A percentile compares a stretch with the other conserved stretches of the same genome.
phyloP scores from a whole-genome alignment of 2,888 invertebrate species.

The Heliconius aoede region DNA sequence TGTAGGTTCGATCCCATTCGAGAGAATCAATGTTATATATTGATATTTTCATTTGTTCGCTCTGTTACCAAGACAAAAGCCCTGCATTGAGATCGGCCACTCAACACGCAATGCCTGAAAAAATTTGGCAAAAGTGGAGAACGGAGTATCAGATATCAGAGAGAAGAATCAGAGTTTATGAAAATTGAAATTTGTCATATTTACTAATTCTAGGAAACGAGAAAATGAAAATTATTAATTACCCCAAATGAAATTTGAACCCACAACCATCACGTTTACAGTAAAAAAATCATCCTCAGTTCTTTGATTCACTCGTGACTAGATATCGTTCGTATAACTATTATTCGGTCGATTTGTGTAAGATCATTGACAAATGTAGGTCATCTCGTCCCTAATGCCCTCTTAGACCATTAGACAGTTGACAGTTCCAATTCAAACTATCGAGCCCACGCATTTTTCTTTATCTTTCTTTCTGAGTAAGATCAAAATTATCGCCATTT shows the following conservation, averaged over 20 bases:
- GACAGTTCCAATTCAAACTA: conserved; percentile 21
- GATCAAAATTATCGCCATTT: neutral
- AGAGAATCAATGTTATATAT: no score
- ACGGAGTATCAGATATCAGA: no score
- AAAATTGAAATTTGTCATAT: no score
- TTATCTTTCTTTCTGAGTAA: neutral
- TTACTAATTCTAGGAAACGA: no score
- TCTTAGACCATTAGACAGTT: conserved; percentile 21
- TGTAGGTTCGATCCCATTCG: no score
- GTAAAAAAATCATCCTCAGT: neutral
- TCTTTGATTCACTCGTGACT: neutral
- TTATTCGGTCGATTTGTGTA: conserved; percentile 12
- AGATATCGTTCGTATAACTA: neutral
- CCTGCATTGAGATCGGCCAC: no score
- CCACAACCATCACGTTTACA: neutral
- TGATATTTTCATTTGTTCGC: no score
- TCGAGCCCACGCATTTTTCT: conserved; percentile 16
- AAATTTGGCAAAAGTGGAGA: no score
- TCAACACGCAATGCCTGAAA: no score
- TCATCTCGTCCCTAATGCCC: conserved; percentile 17
- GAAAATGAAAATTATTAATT: neutral
- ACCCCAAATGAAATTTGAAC: neutral
- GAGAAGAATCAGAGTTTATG: no score
- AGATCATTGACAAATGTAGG: conserved; percentile 27
- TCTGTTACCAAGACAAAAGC: no score